phyloP scores from a whole-genome alignment of 2,113 vertebrate genomes.

The Calonectris borealis region DNA sequence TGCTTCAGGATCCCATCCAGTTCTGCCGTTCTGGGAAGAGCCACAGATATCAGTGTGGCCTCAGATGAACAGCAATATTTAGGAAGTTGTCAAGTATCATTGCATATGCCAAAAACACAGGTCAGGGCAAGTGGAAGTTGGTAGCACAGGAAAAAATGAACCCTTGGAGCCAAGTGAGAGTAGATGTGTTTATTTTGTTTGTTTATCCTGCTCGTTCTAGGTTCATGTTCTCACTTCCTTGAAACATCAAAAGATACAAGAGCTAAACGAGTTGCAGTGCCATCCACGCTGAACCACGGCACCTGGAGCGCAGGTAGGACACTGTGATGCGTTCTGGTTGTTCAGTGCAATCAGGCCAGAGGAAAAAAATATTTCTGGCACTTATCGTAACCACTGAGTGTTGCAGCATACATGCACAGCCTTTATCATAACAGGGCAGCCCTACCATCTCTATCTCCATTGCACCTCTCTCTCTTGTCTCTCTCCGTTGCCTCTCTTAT shows the following conservation, averaged over 20 bases:
- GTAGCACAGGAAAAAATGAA: background rate
- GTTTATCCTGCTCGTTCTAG: background rate
- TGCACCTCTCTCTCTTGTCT: too few relatives aligned
- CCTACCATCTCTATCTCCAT: too few relatives aligned
- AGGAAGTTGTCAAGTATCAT: background rate
- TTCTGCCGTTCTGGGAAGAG: background rate
- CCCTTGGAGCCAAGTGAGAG: background rate
- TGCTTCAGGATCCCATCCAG: background rate
- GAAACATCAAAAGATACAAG: background rate
- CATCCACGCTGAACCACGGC: accelerated
- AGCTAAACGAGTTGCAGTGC: background rate
- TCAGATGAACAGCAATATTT: background rate
- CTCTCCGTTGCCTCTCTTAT: too few relatives aligned
- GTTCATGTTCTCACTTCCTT: background rate
- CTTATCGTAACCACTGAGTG: background rate
- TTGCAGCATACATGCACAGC: too few relatives aligned
- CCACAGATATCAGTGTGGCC: background rate
- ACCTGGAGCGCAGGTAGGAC: background rate
- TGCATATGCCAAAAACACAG: background rate
- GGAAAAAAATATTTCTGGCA: background rate
- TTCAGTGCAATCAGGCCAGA: background rate
- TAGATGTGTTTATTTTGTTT: background rate
- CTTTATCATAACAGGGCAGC: too few relatives aligned
- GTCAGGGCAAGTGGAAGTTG: background rate
- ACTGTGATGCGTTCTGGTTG: background rate